These are phyloP conservation scores for Hyperopisus bebe DNA, from an alignment of 2,113 vertebrate genomes.

Conservation along the genomic window DNA sequence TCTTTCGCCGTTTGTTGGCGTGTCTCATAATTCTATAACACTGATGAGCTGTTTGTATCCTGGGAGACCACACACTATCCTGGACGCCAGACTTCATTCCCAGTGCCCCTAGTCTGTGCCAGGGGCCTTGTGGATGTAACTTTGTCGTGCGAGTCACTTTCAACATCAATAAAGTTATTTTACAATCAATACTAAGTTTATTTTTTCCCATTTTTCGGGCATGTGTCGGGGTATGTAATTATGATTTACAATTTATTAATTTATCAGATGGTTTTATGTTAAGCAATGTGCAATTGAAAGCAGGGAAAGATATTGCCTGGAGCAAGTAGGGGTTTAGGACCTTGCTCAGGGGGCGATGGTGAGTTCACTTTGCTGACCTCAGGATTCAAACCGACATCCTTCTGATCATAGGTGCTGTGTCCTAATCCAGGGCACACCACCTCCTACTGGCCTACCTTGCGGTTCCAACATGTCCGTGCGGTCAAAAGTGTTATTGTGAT, in stretches of 20 bases:
- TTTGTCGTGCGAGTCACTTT: constrained; percentile 4
- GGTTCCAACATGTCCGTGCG: not conserved
- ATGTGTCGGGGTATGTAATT: not conserved
- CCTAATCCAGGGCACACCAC: not conserved
- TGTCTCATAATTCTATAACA: not conserved
- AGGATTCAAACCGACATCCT: not conserved
- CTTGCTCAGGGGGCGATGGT: not conserved
- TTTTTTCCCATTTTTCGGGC: not conserved
- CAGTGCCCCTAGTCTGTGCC: not conserved
- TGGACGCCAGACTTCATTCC: not conserved
- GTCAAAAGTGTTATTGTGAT: not conserved
- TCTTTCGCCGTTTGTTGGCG: not conserved
- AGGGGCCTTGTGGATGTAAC: not conserved
- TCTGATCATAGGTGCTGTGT: not conserved
- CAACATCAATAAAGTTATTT: constrained; percentile 18
- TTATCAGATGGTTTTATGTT: not conserved
- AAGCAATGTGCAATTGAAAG: not conserved
- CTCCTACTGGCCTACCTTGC: not conserved
- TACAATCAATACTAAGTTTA: not conserved
- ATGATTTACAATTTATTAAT: not conserved
- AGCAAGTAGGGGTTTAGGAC: not conserved
- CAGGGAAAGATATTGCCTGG: not conserved
- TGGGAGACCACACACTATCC: not conserved
- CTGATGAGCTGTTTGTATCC: not conserved
- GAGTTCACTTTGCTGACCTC: not conserved